Percentiles rank a stretch among this genome's conserved stretches.
phyloP scores from a whole-genome alignment of 2,888 invertebrate genomes.

The Stenichneumon culpator region DNA sequence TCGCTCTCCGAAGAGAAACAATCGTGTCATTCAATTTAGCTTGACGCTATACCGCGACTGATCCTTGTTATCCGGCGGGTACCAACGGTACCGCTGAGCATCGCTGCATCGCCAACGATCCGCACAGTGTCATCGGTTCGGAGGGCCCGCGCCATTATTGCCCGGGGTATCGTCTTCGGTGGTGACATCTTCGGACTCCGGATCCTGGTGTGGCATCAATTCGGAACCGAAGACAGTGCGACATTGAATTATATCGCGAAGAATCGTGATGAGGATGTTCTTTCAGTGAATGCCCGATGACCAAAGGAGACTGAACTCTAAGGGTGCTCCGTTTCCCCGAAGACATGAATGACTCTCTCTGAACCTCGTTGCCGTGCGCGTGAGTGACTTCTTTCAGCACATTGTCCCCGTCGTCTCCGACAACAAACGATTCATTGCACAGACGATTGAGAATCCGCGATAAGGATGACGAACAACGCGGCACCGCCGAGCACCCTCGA shows the following conservation, averaged over 20 bases:
- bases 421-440: neutral
- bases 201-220: neutral
- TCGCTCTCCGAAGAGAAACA: slow-evolving; percentile 60
- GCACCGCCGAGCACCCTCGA: slow-evolving; percentile 49
- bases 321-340: neutral
- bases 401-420: neutral
- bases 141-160: slow-evolving; percentile 7
- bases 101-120: slow-evolving; percentile 39
- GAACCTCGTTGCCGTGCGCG: neutral
- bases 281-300: neutral
- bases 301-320: neutral
- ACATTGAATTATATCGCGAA: neutral
- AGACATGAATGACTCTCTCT: neutral
- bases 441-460: neutral
- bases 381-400: slow-evolving; percentile 1
- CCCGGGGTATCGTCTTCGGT: slow-evolving; percentile 13
- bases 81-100: slow-evolving; percentile 38
- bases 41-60: slow-evolving; percentile 37
- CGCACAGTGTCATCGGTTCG: slow-evolving; percentile 55
- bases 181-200: neutral
- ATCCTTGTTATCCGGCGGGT: slow-evolving; percentile 62
- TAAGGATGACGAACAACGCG: slow-evolving; percentile 62
- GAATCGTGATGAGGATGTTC: neutral
- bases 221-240: neutral
- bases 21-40: slow-evolving; percentile 62